Base-by-base conservation (phyloP, 2,888 invertebrate genomes). In the Lutraria lutraria region DNA sequence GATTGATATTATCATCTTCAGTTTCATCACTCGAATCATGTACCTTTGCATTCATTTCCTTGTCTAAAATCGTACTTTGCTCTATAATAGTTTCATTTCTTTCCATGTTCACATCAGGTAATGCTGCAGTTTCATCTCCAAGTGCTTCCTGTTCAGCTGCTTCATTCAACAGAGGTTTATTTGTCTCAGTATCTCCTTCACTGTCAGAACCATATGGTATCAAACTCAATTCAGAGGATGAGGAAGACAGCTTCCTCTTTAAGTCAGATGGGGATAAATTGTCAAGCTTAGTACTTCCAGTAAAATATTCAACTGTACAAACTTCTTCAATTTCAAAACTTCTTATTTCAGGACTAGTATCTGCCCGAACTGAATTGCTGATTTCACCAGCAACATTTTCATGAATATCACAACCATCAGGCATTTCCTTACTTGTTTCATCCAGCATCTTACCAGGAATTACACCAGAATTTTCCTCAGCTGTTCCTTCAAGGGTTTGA, bases 401-500 rank as follows among this genome's bases (percentile, higher is more conserved):
- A 43, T 43, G 8, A 43, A 43, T 43, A 43, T 43, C 43, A 43
- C 43, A 43, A 43, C 25, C 63, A 25, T 8, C 10, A 68, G 25
- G 25, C n/a, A 68, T 56, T 56, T 56, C 19, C 12, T 2, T 15
- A 19, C 56, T 56, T 8, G 16, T 72, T 72, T 31, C 72, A n/a
- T 72, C 31, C 13, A n/a, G 31, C 2, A 8, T n/a, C 6, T 13
- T n/a, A 29, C 2, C 13, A n/a, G 15, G 13, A 29, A 29, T 52
- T 34, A 25, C 34, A 4, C 10, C 79, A 34, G 34, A 43, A 16
- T 25, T 25, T 54, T 25, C 54, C 16, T 10, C 25, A 29, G 29
- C 31, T 31, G 16, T 25, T 82, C 56, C 82, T 56, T 82, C 82
- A 29, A 31, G 25, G 15, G 53, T 81, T 81, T 81, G 53, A 21